Percentiles rank a stretch among this genome's conserved stretches.
These are phyloP conservation scores for Chamaetylas fuelleborni DNA, from an alignment of 2,113 vertebrate species.

Conservation along the genomic window DNA sequence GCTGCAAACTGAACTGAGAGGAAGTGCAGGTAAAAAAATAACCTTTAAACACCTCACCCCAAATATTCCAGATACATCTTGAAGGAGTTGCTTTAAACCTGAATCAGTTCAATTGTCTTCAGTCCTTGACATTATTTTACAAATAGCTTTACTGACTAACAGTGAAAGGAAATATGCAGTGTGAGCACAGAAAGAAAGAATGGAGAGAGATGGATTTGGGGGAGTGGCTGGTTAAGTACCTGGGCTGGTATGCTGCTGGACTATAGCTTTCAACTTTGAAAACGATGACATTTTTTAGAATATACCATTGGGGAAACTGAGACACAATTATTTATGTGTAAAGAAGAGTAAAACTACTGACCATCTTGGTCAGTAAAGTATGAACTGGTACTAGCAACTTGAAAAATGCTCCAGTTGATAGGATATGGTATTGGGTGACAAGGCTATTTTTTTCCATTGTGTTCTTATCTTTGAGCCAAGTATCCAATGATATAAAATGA, in stretches of 20 bases:
- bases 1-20: not conserved
- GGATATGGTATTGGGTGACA: not conserved
- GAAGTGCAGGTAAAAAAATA: not conserved
- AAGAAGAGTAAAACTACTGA: not conserved
- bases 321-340: not conserved
- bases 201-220: rapidly evolving
- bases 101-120: not conserved
- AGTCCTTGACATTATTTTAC: not conserved
- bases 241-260: not conserved
- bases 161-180: not conserved
- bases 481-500: not conserved
- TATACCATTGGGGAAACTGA: not conserved
- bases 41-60: not conserved
- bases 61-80: not conserved
- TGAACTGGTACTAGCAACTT: not conserved
- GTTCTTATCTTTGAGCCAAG: not conserved
- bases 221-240: not conserved
- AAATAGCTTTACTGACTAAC: not conserved
- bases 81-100: not conserved
- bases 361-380: not conserved
- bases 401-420: not conserved
- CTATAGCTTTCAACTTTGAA: not conserved
- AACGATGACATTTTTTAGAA: not conserved
- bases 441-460: not conserved
- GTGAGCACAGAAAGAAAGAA: not conserved